Percentiles rank a stretch among this genome's conserved stretches.
These are phyloP conservation scores for Otocyon megalotis DNA, from an alignment of 2,113 vertebrate genomes.

Conservation along the genomic window DNA sequence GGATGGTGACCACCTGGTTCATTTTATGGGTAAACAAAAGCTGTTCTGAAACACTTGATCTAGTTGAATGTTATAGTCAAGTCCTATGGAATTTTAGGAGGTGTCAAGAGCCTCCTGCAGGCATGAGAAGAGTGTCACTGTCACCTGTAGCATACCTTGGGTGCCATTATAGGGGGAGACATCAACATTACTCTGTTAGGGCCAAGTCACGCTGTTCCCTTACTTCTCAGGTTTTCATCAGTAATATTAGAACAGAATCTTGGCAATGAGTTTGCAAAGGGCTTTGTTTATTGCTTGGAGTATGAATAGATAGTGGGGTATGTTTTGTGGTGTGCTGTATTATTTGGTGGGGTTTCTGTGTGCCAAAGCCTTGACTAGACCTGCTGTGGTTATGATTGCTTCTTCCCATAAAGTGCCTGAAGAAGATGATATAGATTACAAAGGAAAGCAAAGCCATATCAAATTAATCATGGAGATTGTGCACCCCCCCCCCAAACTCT, in stretches of 20 bases:
- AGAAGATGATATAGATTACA: not conserved
- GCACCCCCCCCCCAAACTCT: not conserved
- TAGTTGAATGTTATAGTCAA: not conserved
- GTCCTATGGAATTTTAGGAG: not conserved
- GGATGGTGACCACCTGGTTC: constrained; percentile 45
- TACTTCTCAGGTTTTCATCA: not conserved
- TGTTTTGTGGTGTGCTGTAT: not conserved
- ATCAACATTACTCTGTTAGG: not conserved
- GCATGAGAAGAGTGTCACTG: not conserved
- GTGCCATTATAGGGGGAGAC: not conserved
- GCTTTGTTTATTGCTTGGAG: not conserved
- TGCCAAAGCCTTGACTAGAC: not conserved
- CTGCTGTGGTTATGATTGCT: not conserved
- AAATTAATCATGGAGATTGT: not conserved
- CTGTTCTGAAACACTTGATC: constrained; percentile 53
- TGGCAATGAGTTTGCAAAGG: not conserved
- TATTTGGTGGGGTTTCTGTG: not conserved
- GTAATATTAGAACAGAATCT: not conserved
- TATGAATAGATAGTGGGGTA: not conserved
- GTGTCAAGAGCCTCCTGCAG: not conserved
- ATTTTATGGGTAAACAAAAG: constrained; percentile 60
- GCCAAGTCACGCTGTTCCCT: not conserved
- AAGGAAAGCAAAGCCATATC: not conserved
- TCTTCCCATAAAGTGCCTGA: not conserved
- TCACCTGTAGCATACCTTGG: not conserved